phyloP scores from a whole-genome alignment of 2,888 invertebrate species.

The Tachina fera region DNA sequence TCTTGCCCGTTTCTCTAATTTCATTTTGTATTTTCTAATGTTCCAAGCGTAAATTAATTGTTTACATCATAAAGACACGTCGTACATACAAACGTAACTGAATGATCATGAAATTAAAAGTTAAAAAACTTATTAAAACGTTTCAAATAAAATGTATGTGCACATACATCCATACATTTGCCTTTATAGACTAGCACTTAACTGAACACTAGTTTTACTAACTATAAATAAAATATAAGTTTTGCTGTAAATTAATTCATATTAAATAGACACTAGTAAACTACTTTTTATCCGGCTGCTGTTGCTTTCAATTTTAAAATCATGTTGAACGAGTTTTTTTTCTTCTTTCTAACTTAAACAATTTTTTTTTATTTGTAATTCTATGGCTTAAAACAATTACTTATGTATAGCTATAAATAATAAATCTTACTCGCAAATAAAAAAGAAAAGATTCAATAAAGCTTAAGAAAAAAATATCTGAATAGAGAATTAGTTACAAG shows the following conservation, averaged over 20 bases:
- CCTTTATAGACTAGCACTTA: conserved; percentile 5
- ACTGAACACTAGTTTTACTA: conserved; percentile 4
- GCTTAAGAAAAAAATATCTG: not conserved
- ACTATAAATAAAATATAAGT: conserved; percentile 22
- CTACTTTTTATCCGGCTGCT: conserved; percentile 30
- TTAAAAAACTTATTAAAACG: conserved; percentile 43
- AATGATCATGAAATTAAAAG: conserved; percentile 48
- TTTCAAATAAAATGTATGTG: conserved; percentile 11
- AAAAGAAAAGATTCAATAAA: conserved; percentile 30
- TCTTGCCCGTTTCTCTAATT: conserved; percentile 7
- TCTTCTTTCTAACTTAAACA: not conserved
- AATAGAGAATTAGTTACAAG: conserved; percentile 31
- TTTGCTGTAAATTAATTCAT: conserved; percentile 18
- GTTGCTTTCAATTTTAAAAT: conserved; percentile 58
- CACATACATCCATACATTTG: too few relatives aligned
- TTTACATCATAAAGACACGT: conserved; percentile 44
- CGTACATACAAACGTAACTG: not conserved
- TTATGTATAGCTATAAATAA: conserved; percentile 45
- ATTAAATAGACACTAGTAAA: conserved; percentile 17
- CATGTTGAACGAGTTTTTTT: conserved; percentile 51
- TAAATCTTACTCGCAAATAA: conserved; percentile 27
- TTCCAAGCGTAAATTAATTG: conserved; percentile 15
- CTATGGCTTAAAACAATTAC: conserved; percentile 38
- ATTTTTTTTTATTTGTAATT: conserved; percentile 14
- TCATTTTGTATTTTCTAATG: conserved; percentile 1